Evolutionary conservation across 2,113 vertebrate genomes (phyloP), one percentile per base, ranked within the genome.

Genomic region (Rhabdomys dilectus): DNA sequence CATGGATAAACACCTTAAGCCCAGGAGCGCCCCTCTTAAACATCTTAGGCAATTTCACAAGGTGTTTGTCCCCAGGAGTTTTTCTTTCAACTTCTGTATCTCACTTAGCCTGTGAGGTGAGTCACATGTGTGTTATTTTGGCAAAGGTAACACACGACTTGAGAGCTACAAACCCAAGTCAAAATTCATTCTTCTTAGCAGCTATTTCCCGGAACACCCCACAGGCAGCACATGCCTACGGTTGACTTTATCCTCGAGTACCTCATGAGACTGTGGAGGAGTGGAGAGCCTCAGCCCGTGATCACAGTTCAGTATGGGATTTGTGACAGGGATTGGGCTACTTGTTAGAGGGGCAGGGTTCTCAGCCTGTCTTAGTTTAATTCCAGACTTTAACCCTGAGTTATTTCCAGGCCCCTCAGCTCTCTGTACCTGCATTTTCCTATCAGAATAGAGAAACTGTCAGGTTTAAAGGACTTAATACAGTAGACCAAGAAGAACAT

Each of bases 261-360:
- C 9, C 31, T 36, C 10, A 0, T 10, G 16, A 39, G 56, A 10
- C 24, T 0, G 3, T 39, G 51, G 78, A 6, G 4, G 3, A 90
- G 26, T n/a, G 76, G 62, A 3, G 26, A 15, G 16, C 31, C 42
- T 60, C 31, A 84, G 48, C 45, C 26, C 3, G 7, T 86, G 26
- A 48, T 75, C 92, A 29, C 34, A 72, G 84, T 62, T 89, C 58
- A 80, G 0, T 16, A 3, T 39, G 7, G 31, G 53, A 21, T 70
- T 48, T 42, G 8, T 70, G 62, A 48, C 11, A 56, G 68, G 45
- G 66, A 13, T 5, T 13, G 16, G 26, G 13, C 6, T 21, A 53
- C 19, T 77, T 36, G 1, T 76, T 73, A 15, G 7, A 94, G 60
- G 70, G 48, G 13, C 10, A 7, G 11, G 26, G 68, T 70, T 75